A percentile compares a stretch with the other conserved stretches of the same genome.
Conservation (phyloP, 2,888 invertebrate species). For the Invenusta paracnida region DNA sequence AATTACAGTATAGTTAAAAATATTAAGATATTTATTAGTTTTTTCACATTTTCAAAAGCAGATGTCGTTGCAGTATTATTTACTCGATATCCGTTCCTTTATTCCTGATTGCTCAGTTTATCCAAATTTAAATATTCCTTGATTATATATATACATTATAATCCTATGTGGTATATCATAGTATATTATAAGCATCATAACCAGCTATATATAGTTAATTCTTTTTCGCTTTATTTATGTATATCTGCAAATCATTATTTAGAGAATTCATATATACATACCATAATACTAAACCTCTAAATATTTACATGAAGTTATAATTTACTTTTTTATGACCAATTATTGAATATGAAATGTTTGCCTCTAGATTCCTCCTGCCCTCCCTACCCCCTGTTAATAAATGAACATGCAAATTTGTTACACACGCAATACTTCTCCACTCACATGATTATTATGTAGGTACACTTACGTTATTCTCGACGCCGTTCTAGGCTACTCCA, state of each 20-base stretch:
- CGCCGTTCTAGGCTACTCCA: not conserved
- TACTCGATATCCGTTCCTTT: not conserved
- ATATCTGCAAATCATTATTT: not conserved
- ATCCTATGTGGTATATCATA: too few species aligned
- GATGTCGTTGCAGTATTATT: constrained; percentile 8
- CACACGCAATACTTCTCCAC: too few species aligned
- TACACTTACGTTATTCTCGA: too few species aligned
- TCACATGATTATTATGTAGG: too few species aligned
- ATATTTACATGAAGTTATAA: not conserved
- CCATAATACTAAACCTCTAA: not conserved
- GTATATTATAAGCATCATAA: too few species aligned
- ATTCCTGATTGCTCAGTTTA: constrained; percentile 10
- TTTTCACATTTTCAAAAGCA: not conserved
- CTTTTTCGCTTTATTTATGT: not conserved
- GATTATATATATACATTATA: too few species aligned
- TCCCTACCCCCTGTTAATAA: too few species aligned
- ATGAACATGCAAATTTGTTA: too few species aligned
- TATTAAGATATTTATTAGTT: not conserved
- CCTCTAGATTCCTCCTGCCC: too few species aligned
- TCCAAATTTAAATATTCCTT: not conserved
- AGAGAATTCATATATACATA: not conserved
- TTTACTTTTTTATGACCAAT: not conserved
- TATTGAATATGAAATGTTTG: too few species aligned
- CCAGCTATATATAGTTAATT: too few species aligned
- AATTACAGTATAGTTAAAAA: too few species aligned